Evolutionary conservation across 2,888 invertebrate species (phyloP), one percentile per base, ranked within the genome.

Genomic region (Drosophila planitibia): DNA sequence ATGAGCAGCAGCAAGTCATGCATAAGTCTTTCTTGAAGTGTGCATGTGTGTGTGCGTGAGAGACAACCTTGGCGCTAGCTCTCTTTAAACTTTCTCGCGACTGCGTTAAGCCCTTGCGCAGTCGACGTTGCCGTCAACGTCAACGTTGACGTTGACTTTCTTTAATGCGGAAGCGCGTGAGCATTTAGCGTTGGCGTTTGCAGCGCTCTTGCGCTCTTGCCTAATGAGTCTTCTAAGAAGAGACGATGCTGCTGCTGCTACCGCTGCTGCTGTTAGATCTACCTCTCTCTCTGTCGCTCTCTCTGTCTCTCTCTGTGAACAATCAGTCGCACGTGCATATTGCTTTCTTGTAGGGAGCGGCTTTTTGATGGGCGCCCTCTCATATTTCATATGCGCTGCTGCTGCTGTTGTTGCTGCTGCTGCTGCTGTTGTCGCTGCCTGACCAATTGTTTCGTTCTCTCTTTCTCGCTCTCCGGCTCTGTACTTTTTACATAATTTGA

Each of bases 401-500:
- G 71, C 51, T 25, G 47, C 37, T 76, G 72, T 65, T 67, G 72
- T 68, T 61, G 76, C 47, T n/a, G 71, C 51, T 25, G 47, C 44
- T 30, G 22, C 7, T 16, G 78, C 51, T 25, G 49, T 49, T 75
- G 75, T 70, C 66, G 75, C 76, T 52, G 74, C 59, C 47, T 51
- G 68, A 51, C 64, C 64, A 54, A 47, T 39, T 60, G 70, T 65
- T 54, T 54, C 47, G 47, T 72, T 63, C 58, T 76, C 63, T 79
- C 69, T 63, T 47, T 53, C 63, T 66, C 30, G 33, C n/a, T 41
- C 57, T 61, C 57, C 72, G 70, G 66, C 41, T 75, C 69, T 75
- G 73, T 63, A 79, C 76, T 85, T 83, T 87, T 88, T 87, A 90
- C 85, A 85, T 91, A 89, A 91, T 90, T 83, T 84, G 76, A 81